Evolutionary conservation across 2,797 vertebrate species (phyloP).

Genomic region (Lerista edwardsae): DNA sequence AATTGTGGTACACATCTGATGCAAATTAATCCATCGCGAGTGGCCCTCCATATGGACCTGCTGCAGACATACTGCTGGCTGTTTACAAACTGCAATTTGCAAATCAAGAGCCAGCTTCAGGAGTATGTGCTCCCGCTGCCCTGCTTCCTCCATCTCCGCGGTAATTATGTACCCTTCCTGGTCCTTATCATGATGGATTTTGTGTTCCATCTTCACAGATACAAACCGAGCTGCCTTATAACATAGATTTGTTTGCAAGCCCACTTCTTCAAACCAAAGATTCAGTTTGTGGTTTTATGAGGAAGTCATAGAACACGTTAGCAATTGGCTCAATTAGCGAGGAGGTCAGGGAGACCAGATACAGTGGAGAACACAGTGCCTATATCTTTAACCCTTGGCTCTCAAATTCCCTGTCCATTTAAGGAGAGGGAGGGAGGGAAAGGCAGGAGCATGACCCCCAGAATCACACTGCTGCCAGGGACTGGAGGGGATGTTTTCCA

Average conservation of each 20-base stretch:
- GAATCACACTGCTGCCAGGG: no score
- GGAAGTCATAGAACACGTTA: not conserved
- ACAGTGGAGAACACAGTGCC: no score
- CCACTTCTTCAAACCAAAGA: not conserved
- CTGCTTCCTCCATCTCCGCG: not conserved
- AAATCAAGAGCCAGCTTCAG: not conserved
- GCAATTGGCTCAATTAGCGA: not conserved
- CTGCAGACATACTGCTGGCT: not conserved
- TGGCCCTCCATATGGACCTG: not conserved
- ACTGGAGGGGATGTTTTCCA: no score
- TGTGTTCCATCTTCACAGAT: not conserved
- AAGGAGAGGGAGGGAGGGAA: no score
- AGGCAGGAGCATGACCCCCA: no score
- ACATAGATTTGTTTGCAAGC: no score
- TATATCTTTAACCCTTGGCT: no score
- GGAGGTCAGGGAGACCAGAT: no score
- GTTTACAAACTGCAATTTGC: not conserved
- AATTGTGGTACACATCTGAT: not conserved
- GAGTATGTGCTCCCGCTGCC: not conserved
- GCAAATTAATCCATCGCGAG: slow-evolving; percentile 46
- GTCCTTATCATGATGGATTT: not conserved
- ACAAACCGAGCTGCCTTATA: not conserved
- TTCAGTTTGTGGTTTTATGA: not conserved
- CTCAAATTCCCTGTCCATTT: no score
- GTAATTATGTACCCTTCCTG: not conserved